A percentile compares a stretch with the other conserved stretches of the same genome.
These are phyloP conservation scores for Dasysyrphus tricinctus DNA, from an alignment of 2,888 invertebrate genomes.

Conservation along the genomic window DNA sequence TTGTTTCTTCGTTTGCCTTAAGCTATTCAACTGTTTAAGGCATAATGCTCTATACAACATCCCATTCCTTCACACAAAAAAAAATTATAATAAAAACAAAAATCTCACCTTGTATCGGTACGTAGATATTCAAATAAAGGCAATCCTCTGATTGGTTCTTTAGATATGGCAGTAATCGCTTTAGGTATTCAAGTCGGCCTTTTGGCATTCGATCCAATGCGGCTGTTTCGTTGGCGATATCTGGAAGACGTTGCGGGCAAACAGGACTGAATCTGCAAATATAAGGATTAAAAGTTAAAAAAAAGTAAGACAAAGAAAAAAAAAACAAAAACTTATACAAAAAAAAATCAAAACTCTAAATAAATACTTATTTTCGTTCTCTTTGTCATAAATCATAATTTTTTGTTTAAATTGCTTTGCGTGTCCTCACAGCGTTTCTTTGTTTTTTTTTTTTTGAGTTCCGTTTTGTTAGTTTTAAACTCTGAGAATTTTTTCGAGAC, in stretches of 20 bases:
- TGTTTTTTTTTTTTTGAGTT: neutral
- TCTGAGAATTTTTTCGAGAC: neutral
- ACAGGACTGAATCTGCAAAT: constrained; percentile 90
- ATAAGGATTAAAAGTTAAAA: constrained; percentile 61
- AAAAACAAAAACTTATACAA: neutral
- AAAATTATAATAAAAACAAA: neutral
- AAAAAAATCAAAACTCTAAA: constrained; percentile 1
- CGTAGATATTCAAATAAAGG: constrained; percentile 97
- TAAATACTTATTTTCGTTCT: constrained; percentile 39
- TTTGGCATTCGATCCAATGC: constrained; percentile 93
- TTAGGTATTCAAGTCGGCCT: constrained; percentile 94
- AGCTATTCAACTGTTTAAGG: constrained; percentile 32
- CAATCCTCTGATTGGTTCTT: constrained; percentile 98
- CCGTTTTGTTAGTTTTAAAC: neutral
- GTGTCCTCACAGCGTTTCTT: neutral
- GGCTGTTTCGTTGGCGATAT: constrained; percentile 92
- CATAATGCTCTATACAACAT: constrained; percentile 24
- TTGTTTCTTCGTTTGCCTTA: constrained; percentile 16
- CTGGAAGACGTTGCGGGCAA: constrained; percentile 95
- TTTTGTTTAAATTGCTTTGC: constrained; percentile 22
- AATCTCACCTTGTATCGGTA: constrained; percentile 95
- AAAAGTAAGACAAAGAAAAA: constrained; percentile 43
- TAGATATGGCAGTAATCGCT: constrained; percentile 93
- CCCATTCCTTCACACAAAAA: constrained; percentile 7
- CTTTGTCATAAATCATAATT: constrained; percentile 50